Percentiles rank a stretch among this genome's conserved stretches.
Conservation (phyloP, 2,113 vertebrate genomes). For the Clarias macrocephalus region DNA sequence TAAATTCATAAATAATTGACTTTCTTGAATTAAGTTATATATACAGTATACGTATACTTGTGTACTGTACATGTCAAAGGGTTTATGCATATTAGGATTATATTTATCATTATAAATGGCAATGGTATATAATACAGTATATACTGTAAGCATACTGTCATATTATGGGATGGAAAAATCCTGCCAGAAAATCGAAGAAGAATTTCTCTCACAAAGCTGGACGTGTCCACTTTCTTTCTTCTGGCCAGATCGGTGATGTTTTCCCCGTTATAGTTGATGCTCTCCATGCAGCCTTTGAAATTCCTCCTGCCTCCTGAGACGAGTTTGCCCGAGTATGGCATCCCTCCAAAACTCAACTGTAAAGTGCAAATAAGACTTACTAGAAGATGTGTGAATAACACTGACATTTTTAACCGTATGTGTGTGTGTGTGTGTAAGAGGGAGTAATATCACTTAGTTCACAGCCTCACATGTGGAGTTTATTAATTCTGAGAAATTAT, state of each 20-base stretch:
- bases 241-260: conserved; percentile 96
- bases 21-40: background rate
- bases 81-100: background rate
- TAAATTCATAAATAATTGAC: no score
- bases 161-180: background rate
- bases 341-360: conserved; percentile 94
- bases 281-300: conserved; percentile 98
- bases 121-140: background rate
- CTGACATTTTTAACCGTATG: background rate
- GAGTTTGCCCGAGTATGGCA: conserved; percentile 96
- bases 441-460: background rate
- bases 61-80: background rate
- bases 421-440: no score
- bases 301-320: conserved; percentile 86
- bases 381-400: background rate
- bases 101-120: background rate
- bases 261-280: conserved; percentile 95
- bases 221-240: conserved; percentile 91
- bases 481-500: background rate
- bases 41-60: background rate
- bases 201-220: conserved; percentile 85
- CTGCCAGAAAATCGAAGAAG: background rate
- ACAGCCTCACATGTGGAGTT: background rate
- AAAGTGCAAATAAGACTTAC: conserved; percentile 37
- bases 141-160: background rate